These are phyloP conservation scores for Microhierax caerulescens DNA, from an alignment of 2,797 vertebrate species.

Conservation along the genomic window DNA sequence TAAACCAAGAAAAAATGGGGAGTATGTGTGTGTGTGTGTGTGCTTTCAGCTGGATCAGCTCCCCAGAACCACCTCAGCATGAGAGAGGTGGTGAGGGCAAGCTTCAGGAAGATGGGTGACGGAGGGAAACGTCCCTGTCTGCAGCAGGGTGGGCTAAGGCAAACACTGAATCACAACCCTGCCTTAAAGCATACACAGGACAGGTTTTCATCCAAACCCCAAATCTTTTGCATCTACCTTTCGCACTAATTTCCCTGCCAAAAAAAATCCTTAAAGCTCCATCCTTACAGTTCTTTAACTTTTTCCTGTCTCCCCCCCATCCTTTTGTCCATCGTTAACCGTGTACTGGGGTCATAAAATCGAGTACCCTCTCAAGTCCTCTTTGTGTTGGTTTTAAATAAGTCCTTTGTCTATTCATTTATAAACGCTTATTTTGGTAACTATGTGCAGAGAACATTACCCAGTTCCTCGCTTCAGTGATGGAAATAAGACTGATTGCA, in stretches of 20 bases:
- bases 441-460: conserved; percentile 22
- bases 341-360: conserved; percentile 7
- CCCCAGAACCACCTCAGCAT: not conserved
- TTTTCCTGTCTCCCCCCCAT: not conserved
- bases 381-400: conserved; percentile 46
- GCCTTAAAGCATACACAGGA: not conserved
- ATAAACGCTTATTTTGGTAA: conserved; percentile 48
- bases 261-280: not conserved
- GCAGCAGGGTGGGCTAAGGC: not conserved
- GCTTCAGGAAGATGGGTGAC: rapidly evolving
- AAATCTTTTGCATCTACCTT: not conserved
- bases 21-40: too few relatives aligned
- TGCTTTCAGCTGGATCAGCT: not conserved
- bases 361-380: conserved; percentile 18
- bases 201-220: not conserved
- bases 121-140: not conserved
- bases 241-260: not conserved
- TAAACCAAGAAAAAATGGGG: not conserved
- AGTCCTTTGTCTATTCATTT: conserved; percentile 14
- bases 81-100: not conserved
- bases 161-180: not conserved
- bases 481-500: conserved; percentile 38
- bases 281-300: not conserved
- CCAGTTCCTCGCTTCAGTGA: not conserved
- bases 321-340: not conserved